Base-by-base conservation (phyloP, 2,113 vertebrate genomes). In the Plecturocebus donacophilus region DNA sequence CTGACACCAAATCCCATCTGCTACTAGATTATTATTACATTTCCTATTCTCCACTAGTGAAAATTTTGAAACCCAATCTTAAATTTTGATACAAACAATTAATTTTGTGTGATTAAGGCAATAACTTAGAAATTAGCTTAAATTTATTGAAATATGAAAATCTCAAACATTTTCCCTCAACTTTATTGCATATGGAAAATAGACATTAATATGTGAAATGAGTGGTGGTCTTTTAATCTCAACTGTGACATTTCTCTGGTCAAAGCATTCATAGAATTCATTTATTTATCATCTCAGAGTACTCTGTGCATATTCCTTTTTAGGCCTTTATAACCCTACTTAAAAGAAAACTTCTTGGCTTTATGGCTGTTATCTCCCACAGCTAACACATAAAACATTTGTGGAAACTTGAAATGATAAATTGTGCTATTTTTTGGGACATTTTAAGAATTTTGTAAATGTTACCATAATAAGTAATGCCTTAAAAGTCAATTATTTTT, bases 361-460 rank as follows among this genome's bases (percentile, higher is more conserved):
- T 93, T 83, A 75, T 82, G 76, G 93, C 81, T 91, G 10, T 73
- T 71, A 80, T 90, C 70, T 96, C 94, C 42, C 68, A 76, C 42
- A 94, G 58, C 32, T 45, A 93, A 27, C 5, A 86, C 58, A 54
- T 68, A 91, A 95, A 93, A 52, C 70, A 64, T 71, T 42, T 90
- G 47, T 56, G 58, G 75, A 92, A 80, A 77, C 66, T 52, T 73
- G 61, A 91, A 90, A 70, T 96, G 79, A 6, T 91, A 95, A 90
- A 70, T 89, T n/a, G 71, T 88, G 49, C 32, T 93, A 38, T 94
- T 96, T 80, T 90, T 42, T 93, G 54, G 93, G 25, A 52, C 35
- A 58, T 82, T 94, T 96, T 93, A 86, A 91, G 52, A 42, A 91
- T 95, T 97, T 91, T 79, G 19, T 56, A 73, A 71, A 70, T 52